These are phyloP conservation scores for Myrmecobius fasciatus DNA, from an alignment of 2,113 vertebrate species.

Conservation along the genomic window DNA sequence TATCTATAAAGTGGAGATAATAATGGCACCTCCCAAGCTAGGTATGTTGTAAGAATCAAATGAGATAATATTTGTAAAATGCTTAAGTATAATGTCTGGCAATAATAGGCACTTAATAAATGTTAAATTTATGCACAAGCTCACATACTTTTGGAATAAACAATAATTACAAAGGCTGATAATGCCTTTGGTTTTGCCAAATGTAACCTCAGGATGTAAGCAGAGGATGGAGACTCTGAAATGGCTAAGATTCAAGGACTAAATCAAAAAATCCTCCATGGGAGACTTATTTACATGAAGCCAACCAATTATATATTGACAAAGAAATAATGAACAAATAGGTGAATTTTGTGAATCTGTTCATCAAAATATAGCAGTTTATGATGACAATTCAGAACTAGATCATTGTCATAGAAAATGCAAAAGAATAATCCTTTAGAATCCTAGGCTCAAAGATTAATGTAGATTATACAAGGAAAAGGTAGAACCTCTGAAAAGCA, in stretches of 20 bases:
- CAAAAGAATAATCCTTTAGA: not conserved
- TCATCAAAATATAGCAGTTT: not conserved
- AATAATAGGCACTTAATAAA: not conserved
- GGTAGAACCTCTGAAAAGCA: not conserved
- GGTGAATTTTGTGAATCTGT: not conserved
- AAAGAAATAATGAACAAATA: not conserved
- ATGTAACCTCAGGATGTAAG: not conserved
- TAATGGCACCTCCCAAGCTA: rapidly evolving
- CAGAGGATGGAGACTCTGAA: not conserved
- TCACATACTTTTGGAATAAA: not conserved
- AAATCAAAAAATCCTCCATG: not conserved
- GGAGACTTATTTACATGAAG: not conserved
- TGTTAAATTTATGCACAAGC: not conserved
- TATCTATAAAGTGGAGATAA: not conserved
- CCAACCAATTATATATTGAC: not conserved
- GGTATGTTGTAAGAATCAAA: not conserved
- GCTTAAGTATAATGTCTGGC: not conserved
- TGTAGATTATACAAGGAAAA: not conserved
- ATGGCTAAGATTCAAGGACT: not conserved
- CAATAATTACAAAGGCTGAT: not conserved
- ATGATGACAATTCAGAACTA: not conserved
- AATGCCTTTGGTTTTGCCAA: not conserved
- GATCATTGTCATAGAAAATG: not conserved
- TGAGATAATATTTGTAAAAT: not conserved
- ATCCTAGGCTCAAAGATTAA: not conserved